phyloP scores from a whole-genome alignment of 2,888 invertebrate species.

The Orgyia antiqua region DNA sequence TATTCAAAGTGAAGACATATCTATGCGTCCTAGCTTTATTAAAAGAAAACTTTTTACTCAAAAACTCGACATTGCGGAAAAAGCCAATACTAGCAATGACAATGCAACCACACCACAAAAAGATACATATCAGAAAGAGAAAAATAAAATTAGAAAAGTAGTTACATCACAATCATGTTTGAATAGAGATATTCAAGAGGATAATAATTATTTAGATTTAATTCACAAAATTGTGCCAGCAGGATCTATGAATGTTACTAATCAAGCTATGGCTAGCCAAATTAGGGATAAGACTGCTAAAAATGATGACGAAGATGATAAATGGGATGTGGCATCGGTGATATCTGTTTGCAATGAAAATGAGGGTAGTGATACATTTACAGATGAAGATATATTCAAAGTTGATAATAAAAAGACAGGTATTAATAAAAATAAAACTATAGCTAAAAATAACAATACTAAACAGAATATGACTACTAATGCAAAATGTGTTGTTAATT shows the following conservation, averaged over 20 bases:
- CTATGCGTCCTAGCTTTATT: conserved; percentile 61
- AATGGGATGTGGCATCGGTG: conserved; percentile 53
- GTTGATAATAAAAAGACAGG: conserved; percentile 10
- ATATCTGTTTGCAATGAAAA: conserved; percentile 44
- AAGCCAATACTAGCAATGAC: conserved; percentile 39
- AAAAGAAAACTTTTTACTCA: conserved; percentile 66
- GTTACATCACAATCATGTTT: conserved; percentile 54
- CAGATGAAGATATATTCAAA: conserved; percentile 62
- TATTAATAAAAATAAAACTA: conserved; percentile 12
- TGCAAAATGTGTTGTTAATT: conserved; percentile 1
- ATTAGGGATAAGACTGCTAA: conserved; percentile 30
- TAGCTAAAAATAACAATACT: conserved; percentile 6
- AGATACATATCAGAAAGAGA: conserved; percentile 42
- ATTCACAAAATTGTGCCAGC: conserved; percentile 64
- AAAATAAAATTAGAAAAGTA: conserved; percentile 55
- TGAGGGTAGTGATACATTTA: conserved; percentile 56
- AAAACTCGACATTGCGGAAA: conserved; percentile 55
- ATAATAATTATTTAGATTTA: conserved; percentile 53
- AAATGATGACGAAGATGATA: conserved; percentile 33
- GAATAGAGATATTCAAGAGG: conserved; percentile 49
- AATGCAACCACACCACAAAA: conserved; percentile 48
- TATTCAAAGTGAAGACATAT: conserved; percentile 35
- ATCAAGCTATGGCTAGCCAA: conserved; percentile 30
- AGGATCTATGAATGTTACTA: conserved; percentile 50
- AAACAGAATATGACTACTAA: conserved; percentile 7